Base-by-base conservation (phyloP, 1,140 invertebrate species). In the Drosophila eugracilis region DNA sequence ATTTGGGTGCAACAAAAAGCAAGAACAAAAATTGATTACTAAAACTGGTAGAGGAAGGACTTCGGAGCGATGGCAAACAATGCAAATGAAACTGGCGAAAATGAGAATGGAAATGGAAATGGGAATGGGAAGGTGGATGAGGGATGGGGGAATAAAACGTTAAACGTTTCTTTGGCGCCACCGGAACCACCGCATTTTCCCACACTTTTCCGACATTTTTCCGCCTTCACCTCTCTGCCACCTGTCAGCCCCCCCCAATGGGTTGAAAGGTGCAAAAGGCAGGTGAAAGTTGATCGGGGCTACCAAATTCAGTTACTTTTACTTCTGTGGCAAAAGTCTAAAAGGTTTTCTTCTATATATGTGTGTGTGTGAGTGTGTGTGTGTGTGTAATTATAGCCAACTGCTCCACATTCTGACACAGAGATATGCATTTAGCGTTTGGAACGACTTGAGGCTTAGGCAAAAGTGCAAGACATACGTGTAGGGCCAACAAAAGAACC, bases 1-100 rank as follows among this genome's bases (percentile, higher is more conserved):
- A 59, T 59, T 59, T 59, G 55, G 55, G 47, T 67, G 63, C 63
- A 67, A 53, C 63, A 67, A 67, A 67, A 39, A 67, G 62, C 60
- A 67, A 66, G 36, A 73, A 73, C 70, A 73, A 73, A 73, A 73
- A 74, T 74, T 74, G 70, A 74, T 74, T 74, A 73, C 70, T 72
- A 74, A 74, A 74, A 41, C 55, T 62, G 69, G n/a, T n/a, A n/a
- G n/a, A 50, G 58, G 55, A 73, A 73, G 57, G 60, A 67, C 65
- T 67, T 53, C 14, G 52, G 24, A 26, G 36, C 36, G 59, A 10
- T 67, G 59, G 65, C 65, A 48, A 69, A 52, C 45, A 72, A 71
- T 71, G 69, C 53, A 70, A 73, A 73, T 73, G 70, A 62, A 73
- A 73, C 28, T 49, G 50, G 66, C 65, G 66, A 37, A 67, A 67